Evolutionary conservation across 2,888 invertebrate species (phyloP).

Genomic region (Cheilosia pagana): DNA sequence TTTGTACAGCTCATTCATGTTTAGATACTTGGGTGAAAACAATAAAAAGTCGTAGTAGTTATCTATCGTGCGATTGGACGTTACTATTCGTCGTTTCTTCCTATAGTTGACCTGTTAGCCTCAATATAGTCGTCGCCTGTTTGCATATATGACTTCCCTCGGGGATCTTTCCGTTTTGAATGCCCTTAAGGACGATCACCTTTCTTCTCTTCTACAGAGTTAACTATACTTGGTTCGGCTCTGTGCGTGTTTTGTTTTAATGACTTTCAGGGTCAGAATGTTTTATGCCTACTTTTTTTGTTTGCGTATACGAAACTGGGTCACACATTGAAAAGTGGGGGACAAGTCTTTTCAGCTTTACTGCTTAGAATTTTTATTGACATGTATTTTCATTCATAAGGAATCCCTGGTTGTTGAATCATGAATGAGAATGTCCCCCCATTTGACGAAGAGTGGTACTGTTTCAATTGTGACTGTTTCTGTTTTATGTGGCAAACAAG

Average conservation of each 20-base stretch:
- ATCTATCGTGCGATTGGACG: background rate
- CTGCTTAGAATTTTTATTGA: slow-evolving; percentile 46
- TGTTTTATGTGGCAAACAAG: slow-evolving; percentile 45
- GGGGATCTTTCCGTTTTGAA: slow-evolving; percentile 36
- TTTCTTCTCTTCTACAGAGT: slow-evolving; percentile 38
- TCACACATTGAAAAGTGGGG: slow-evolving; percentile 48
- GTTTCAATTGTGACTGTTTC: slow-evolving; percentile 43
- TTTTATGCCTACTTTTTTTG: slow-evolving; percentile 14
- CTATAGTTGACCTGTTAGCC: slow-evolving; percentile 49
- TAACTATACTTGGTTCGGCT: slow-evolving; percentile 31
- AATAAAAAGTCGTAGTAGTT: slow-evolving; percentile 27
- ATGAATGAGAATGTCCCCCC: slow-evolving; percentile 47
- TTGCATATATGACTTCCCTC: slow-evolving; percentile 22
- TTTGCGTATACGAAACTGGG: slow-evolving; percentile 51
- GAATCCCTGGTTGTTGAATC: slow-evolving; percentile 52
- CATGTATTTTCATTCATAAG: slow-evolving; percentile 61
- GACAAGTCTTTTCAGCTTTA: slow-evolving; percentile 52
- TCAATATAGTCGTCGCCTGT: slow-evolving; percentile 7
- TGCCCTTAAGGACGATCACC: slow-evolving; percentile 53
- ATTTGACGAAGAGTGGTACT: slow-evolving; percentile 43
- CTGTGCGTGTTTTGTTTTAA: slow-evolving; percentile 37
- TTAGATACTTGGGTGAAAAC: slow-evolving; percentile 40
- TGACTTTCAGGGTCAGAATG: slow-evolving; percentile 55
- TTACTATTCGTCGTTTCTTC: background rate
- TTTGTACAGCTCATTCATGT: slow-evolving; percentile 3